phyloP scores from a whole-genome alignment of 2,113 vertebrate species.

The Chionis minor region DNA sequence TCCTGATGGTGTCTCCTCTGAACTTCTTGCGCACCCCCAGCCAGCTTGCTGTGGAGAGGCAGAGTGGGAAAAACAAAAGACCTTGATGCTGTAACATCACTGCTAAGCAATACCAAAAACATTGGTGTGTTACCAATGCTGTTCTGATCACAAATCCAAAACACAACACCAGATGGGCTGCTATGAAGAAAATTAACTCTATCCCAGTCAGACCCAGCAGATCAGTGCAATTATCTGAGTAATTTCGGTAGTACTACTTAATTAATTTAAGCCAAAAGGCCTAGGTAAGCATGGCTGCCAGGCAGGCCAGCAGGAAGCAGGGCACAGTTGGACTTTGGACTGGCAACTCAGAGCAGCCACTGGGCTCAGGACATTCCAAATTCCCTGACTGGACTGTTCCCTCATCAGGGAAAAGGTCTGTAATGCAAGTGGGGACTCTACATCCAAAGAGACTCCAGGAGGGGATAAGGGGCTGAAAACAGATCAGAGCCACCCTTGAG shows the following conservation, averaged over 20 bases:
- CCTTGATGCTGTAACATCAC: background rate
- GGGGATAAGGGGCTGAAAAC: background rate
- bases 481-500: background rate
- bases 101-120: background rate
- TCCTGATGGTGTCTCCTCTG: background rate
- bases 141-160: background rate
- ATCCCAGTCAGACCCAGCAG: background rate
- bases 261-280: background rate
- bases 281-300: background rate
- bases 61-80: background rate
- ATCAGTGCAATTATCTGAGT: background rate
- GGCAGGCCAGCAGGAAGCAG: background rate
- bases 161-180: background rate
- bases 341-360: background rate
- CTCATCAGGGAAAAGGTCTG: background rate
- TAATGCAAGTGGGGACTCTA: background rate
- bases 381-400: background rate
- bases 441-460: background rate
- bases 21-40: background rate
- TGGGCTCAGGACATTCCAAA: background rate
- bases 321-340: background rate
- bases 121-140: background rate
- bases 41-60: background rate
- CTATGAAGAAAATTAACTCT: background rate
- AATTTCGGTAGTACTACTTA: background rate